Percentiles rank a stretch among this genome's conserved stretches.
Evolutionary conservation across 2,888 invertebrate species (phyloP).

Genomic region (Calameuta pallipes): DNA sequence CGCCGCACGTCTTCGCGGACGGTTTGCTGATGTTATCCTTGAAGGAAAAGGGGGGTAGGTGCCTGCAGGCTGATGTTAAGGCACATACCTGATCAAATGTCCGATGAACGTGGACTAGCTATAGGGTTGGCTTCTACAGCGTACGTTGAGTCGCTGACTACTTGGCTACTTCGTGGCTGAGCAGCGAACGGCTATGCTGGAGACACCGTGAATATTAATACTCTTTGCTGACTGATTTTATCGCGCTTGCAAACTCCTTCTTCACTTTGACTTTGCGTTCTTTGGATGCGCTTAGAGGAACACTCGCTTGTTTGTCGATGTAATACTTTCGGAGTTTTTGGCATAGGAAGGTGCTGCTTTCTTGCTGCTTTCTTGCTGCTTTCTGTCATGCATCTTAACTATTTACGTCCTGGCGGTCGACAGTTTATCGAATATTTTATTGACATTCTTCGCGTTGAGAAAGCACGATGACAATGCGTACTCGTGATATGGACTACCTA

Average conservation of each 20-base stretch:
- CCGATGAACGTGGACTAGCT: background rate
- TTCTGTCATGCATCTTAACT: background rate
- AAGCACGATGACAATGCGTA: background rate
- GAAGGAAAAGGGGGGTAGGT: slow-evolving; percentile 18
- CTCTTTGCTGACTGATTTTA: slow-evolving; percentile 55
- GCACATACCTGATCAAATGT: background rate
- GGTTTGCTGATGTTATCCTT: slow-evolving; percentile 49
- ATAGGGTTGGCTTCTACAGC: background rate
- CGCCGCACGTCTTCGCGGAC: slow-evolving; percentile 32
- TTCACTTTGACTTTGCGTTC: slow-evolving; percentile 14
- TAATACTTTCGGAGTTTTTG: background rate
- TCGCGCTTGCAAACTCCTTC: slow-evolving; percentile 37
- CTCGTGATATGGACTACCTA: background rate
- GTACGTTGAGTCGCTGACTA: background rate
- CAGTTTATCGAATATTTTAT: background rate
- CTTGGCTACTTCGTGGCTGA: background rate
- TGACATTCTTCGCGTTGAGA: background rate
- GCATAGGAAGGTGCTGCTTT: background rate
- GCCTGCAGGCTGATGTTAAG: background rate
- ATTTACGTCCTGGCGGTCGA: background rate
- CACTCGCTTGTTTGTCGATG: background rate
- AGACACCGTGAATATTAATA: slow-evolving; percentile 60
- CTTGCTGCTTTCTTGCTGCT: background rate
- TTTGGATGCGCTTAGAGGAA: slow-evolving; percentile 9
- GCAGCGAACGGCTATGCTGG: background rate